phyloP scores from a whole-genome alignment of 2,113 vertebrate genomes.

The Petrocephalus microphthalmus region DNA sequence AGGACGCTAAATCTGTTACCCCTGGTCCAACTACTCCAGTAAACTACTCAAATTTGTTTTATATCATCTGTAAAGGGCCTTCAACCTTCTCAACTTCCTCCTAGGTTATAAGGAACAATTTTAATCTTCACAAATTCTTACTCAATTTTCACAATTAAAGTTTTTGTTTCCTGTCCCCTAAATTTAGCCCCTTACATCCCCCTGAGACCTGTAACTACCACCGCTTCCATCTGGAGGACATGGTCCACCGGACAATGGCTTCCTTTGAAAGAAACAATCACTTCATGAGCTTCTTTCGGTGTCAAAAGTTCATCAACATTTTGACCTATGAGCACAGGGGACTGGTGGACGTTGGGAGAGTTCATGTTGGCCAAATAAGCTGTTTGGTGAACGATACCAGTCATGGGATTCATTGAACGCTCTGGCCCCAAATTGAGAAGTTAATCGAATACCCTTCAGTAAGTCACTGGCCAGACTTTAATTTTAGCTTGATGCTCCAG shows the following conservation, averaged over 20 bases:
- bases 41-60: neutral
- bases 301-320: neutral
- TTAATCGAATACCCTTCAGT: neutral
- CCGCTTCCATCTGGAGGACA: neutral
- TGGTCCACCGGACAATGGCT: neutral
- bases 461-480: neutral
- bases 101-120: neutral
- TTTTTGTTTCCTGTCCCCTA: neutral
- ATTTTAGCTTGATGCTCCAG: neutral
- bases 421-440: neutral
- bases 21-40: neutral
- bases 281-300: neutral
- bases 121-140: conserved; percentile 2
- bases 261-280: neutral
- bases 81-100: neutral
- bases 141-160: neutral
- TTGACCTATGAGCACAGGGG: neutral
- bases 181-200: neutral
- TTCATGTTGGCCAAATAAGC: neutral
- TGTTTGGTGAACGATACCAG: neutral
- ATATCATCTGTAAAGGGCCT: neutral
- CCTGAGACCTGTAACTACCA: neutral
- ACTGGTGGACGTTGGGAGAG: neutral
- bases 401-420: neutral
- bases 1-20: neutral